phyloP scores from a whole-genome alignment of 2,113 vertebrate species.

The Xiphophorus maculatus region DNA sequence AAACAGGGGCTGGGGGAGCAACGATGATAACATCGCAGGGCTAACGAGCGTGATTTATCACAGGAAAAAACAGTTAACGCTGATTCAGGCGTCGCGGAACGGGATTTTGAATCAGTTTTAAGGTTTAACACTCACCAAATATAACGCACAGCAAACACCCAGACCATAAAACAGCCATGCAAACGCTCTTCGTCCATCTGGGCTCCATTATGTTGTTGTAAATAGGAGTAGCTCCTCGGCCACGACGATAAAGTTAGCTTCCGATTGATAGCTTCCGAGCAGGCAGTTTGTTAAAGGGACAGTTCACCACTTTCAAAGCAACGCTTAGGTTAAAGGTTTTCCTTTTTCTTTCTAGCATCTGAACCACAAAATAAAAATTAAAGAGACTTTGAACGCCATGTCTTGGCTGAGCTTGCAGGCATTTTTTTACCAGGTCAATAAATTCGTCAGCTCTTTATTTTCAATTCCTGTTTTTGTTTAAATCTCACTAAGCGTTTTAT shows the following conservation, averaged over 20 bases:
- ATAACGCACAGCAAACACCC: constrained; percentile 60
- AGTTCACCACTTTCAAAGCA: not conserved
- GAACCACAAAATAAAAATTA: too few species aligned
- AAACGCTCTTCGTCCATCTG: constrained; percentile 43
- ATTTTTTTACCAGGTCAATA: too few species aligned
- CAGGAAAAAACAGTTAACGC: constrained; percentile 17
- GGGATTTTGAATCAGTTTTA: accelerated
- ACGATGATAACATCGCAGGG: constrained; percentile 34
- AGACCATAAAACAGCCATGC: constrained; percentile 46
- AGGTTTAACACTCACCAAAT: constrained; percentile 56
- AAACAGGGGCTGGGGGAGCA: not conserved
- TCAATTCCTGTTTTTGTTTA: too few species aligned
- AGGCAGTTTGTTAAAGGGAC: not conserved
- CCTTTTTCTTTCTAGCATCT: too few species aligned
- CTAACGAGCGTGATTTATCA: constrained; percentile 49
- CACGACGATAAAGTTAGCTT: not conserved
- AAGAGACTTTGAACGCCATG: too few species aligned
- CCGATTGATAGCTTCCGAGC: not conserved
- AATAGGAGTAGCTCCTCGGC: constrained; percentile 56
- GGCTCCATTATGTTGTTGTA: constrained; percentile 75
- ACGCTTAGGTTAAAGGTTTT: too few species aligned
- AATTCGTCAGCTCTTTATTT: too few species aligned
- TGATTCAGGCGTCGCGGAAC: constrained; percentile 11
- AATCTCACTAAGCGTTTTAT: too few species aligned
- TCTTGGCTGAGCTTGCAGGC: too few species aligned